Evolutionary conservation across 1,140 invertebrate genomes (phyloP).

Genomic region (Scylla paramamosain): DNA sequence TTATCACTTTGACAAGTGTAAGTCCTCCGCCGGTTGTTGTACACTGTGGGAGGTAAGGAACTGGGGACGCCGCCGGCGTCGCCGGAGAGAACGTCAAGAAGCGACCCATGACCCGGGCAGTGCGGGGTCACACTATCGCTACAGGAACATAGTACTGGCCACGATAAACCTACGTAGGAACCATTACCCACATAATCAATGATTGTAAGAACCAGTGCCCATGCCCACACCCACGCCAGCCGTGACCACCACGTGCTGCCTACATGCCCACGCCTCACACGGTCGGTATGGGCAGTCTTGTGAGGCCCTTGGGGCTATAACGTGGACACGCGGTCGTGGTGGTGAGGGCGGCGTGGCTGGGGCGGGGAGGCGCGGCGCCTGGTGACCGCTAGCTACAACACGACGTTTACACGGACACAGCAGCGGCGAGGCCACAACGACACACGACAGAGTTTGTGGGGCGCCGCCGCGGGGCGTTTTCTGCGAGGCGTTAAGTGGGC

Average conservation of each 20-base stretch:
- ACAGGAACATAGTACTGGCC: slow-evolving; percentile 76
- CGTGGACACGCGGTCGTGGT: slow-evolving; percentile 35
- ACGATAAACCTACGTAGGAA: slow-evolving; percentile 76
- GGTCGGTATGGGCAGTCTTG: slow-evolving; percentile 18
- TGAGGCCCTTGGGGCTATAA: slow-evolving; percentile 33
- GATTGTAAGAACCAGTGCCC: slow-evolving; percentile 70
- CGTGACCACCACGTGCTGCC: slow-evolving; percentile 22
- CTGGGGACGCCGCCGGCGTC: slow-evolving; percentile 53
- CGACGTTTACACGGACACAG: slow-evolving; percentile 70
- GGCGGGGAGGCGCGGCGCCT: slow-evolving; percentile 41
- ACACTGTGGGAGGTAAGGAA: slow-evolving; percentile 57
- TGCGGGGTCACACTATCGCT: slow-evolving; percentile 63
- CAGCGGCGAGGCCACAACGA: slow-evolving; percentile 66
- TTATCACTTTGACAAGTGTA: slow-evolving; percentile 57
- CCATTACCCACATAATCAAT: slow-evolving; percentile 73
- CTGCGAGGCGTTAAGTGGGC: slow-evolving; percentile 75
- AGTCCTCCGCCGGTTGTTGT: slow-evolving; percentile 62
- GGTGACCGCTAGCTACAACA: slow-evolving; percentile 54
- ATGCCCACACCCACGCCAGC: slow-evolving; percentile 25
- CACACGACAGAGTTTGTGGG: slow-evolving; percentile 71
- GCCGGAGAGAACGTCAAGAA: slow-evolving; percentile 36
- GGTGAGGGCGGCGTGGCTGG: slow-evolving; percentile 29
- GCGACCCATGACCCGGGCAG: slow-evolving; percentile 51
- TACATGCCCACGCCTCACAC: slow-evolving; percentile 10
- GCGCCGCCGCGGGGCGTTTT: slow-evolving; percentile 65